phyloP scores from a whole-genome alignment of 1,140 invertebrate genomes.

The Leptestheria dahalacensis region DNA sequence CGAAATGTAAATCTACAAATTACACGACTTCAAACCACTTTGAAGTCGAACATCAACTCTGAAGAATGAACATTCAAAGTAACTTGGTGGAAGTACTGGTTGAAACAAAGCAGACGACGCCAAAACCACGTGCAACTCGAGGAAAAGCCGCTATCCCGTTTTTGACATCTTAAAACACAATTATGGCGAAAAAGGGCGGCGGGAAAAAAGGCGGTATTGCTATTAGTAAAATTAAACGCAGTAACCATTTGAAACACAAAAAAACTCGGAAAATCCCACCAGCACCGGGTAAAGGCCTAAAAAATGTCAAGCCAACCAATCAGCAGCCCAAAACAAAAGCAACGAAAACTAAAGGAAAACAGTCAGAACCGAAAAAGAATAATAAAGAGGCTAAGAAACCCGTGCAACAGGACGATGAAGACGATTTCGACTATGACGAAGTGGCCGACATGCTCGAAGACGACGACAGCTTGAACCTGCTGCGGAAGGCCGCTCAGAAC shows the following conservation, averaged over 20 bases:
- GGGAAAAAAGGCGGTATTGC: conserved; percentile 7
- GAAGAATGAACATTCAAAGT: too few relatives aligned
- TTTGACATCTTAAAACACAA: too few relatives aligned
- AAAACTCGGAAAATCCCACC: neutral
- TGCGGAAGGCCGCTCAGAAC: neutral
- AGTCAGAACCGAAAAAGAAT: neutral
- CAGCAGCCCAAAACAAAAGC: neutral
- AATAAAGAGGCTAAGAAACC: neutral
- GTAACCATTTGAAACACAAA: conserved; percentile 13
- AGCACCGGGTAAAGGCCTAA: neutral
- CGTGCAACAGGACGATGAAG: neutral
- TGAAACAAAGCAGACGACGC: too few relatives aligned
- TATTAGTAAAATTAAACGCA: conserved; percentile 11
- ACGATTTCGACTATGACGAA: neutral
- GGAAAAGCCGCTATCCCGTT: too few relatives aligned
- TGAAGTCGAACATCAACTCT: too few relatives aligned
- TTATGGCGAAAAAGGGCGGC: conserved; percentile 9
- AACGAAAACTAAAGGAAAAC: neutral
- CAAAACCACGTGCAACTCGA: too few relatives aligned
- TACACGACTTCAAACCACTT: too few relatives aligned
- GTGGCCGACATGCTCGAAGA: neutral
- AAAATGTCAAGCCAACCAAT: neutral
- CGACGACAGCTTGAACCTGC: neutral
- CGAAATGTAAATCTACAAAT: too few relatives aligned
- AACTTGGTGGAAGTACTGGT: too few relatives aligned